These are phyloP conservation scores for Berghia stephanieae DNA, from an alignment of 1,140 invertebrate genomes.

Conservation along the genomic window DNA sequence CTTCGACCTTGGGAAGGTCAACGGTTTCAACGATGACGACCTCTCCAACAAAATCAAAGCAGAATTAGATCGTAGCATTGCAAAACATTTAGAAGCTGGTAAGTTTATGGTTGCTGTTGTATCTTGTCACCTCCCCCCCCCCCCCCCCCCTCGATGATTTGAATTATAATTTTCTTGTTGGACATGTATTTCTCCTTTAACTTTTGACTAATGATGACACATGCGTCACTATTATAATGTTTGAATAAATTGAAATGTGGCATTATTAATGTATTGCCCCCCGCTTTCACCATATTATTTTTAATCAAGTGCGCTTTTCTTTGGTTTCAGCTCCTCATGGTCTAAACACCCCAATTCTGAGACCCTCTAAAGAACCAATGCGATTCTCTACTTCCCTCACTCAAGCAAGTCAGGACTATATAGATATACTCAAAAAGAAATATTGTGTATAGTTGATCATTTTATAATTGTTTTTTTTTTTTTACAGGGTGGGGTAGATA, in stretches of 20 bases:
- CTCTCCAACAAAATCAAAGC: constrained; percentile 52
- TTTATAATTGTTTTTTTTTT: background rate
- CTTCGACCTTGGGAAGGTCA: constrained; percentile 43
- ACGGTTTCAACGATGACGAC: constrained; percentile 41
- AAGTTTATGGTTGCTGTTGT: too few species aligned
- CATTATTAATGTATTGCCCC: background rate
- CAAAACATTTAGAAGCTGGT: constrained; percentile 63
- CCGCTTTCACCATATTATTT: background rate
- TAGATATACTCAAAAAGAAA: constrained; percentile 53
- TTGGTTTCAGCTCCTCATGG: constrained; percentile 53
- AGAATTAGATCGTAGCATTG: constrained; percentile 59
- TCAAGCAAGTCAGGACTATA: constrained; percentile 55
- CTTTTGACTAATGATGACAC: background rate
- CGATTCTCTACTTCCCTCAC: constrained; percentile 45
- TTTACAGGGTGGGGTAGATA: background rate
- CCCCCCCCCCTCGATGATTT: too few species aligned
- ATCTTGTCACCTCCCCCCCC: too few species aligned
- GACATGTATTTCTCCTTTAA: background rate
- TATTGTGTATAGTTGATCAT: constrained; percentile 49
- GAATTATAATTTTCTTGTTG: background rate
- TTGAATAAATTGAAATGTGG: background rate
- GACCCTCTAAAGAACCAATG: constrained; percentile 38
- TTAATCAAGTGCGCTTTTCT: constrained; percentile 13
- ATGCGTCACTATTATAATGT: background rate
- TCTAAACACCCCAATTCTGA: constrained; percentile 44